phyloP scores from a whole-genome alignment of 1,140 invertebrate species.

The Myzus persicae region DNA sequence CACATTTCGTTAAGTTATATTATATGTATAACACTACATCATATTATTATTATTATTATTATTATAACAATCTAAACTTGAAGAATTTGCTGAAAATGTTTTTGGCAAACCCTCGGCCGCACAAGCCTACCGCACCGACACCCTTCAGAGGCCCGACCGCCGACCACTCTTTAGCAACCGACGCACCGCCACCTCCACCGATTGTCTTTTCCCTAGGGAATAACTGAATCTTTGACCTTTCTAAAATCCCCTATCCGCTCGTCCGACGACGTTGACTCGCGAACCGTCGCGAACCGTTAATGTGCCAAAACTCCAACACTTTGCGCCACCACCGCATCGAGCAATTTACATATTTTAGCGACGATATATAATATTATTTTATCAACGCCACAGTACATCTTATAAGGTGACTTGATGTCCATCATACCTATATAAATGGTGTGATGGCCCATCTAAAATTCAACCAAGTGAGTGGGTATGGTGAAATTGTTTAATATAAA shows the following conservation, averaged over 20 bases:
- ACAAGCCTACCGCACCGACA: neutral
- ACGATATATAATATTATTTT: neutral
- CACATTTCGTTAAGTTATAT: neutral
- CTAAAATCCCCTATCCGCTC: neutral
- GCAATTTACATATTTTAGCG: slow-evolving; percentile 13
- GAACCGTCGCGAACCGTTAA: neutral
- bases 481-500: neutral
- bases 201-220: neutral
- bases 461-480: neutral
- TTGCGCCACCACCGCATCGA: neutral
- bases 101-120: neutral
- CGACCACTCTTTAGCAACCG: neutral
- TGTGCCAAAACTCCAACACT: neutral
- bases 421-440: neutral
- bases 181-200: neutral
- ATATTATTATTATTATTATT: slow-evolving; percentile 10
- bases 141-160: neutral
- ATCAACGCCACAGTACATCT: neutral
- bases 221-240: slow-evolving; percentile 41
- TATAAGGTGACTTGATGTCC: neutral
- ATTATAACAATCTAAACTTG: neutral
- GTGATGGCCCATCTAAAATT: neutral
- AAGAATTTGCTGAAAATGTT: slow-evolving; percentile 41
- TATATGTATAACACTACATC: neutral
- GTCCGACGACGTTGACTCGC: neutral